Evolutionary conservation across 2,113 vertebrate species (phyloP).

Genomic region (Lynx canadensis): DNA sequence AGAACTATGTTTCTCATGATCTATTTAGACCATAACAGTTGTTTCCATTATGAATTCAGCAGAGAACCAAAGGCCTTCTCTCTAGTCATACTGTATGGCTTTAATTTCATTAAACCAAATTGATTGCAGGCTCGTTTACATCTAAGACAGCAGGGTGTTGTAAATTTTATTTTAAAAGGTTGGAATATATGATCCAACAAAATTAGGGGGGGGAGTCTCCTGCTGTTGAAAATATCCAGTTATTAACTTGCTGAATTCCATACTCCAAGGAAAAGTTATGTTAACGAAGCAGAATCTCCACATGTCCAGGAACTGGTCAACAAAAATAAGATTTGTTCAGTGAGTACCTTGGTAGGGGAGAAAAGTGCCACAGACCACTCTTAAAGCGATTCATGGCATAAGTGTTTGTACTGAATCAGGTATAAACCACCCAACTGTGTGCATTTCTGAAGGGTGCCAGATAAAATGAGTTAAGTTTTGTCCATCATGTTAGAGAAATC

Average conservation of each 20-base stretch:
- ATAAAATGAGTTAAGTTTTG: slow-evolving; percentile 53
- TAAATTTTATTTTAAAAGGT: slow-evolving; percentile 83
- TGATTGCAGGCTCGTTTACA: slow-evolving; percentile 75
- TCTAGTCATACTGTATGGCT: slow-evolving; percentile 58
- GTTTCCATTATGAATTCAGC: slow-evolving; percentile 71
- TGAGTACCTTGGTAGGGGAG: not conserved
- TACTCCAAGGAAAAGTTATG: not conserved
- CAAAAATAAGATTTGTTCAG: slow-evolving; percentile 54
- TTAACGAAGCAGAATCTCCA: slow-evolving; percentile 59
- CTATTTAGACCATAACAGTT: slow-evolving; percentile 68
- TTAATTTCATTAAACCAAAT: slow-evolving; percentile 84
- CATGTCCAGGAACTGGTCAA: slow-evolving; percentile 51
- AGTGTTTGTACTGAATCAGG: not conserved
- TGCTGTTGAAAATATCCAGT: slow-evolving; percentile 52
- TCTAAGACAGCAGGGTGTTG: slow-evolving; percentile 59
- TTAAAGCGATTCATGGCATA: slow-evolving; percentile 20
- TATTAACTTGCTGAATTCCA: slow-evolving; percentile 66
- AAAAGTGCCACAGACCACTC: not conserved
- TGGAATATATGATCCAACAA: slow-evolving; percentile 72
- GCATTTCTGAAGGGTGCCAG: not conserved
- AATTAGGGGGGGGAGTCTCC: slow-evolving; percentile 46
- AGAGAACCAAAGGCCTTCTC: slow-evolving; percentile 62
- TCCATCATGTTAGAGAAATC: not conserved
- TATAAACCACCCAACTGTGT: not conserved
- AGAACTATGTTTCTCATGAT: slow-evolving; percentile 65